Base-by-base conservation (phyloP, 2,797 vertebrate genomes). In the Xenops minutus region DNA sequence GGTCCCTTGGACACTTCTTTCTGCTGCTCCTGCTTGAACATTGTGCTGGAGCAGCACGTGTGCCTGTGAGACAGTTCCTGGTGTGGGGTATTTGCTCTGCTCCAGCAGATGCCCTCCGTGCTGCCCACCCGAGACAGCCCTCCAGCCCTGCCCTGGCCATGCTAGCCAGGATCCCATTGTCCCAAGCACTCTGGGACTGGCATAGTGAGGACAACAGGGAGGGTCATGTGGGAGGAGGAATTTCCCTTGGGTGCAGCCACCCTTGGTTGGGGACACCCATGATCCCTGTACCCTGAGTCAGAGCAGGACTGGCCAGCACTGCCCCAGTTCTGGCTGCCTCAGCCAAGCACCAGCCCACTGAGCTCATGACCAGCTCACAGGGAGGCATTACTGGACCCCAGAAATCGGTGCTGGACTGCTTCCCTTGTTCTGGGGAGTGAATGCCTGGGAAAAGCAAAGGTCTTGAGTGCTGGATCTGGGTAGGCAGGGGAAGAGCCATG, bases 371-470 rank as follows among this genome's bases (percentile, higher is more conserved):
- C 56, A 37, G 15, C 9, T 51, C 15, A 9, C 9, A 21, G 24
- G 23, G 8, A 71, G 51, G n/a, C n/a, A 34, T 5, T 58, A 24
- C 36, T 63, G 36, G 19, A 37, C 23, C 36, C 6, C 0, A 1
- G 13, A 29, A 6, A 36, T 51, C 6, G 7, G 49, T 56, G 71
- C 32, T 49, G 55, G 6, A 72, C 26, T 0, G 0, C 6, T 76
- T n/a, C 29, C 20, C 7, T 34, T 44, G 23, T 26, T 56, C 16
- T 69, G 56, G 27, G 11, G 9, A 43, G 5, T 23, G 32, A 55
- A 69, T 37, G 23, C 19, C 12, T 23, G 15, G 43, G 11, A 51
- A 69, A 11, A 63, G 24, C 9, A 71, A 58, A 71, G 23, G 4
- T 56, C 36, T 37, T 56, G 29, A 69, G 20, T 63, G n/a, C n/a